Base-by-base conservation (phyloP, 2,888 invertebrate species). In the Heliconius charithonia region DNA sequence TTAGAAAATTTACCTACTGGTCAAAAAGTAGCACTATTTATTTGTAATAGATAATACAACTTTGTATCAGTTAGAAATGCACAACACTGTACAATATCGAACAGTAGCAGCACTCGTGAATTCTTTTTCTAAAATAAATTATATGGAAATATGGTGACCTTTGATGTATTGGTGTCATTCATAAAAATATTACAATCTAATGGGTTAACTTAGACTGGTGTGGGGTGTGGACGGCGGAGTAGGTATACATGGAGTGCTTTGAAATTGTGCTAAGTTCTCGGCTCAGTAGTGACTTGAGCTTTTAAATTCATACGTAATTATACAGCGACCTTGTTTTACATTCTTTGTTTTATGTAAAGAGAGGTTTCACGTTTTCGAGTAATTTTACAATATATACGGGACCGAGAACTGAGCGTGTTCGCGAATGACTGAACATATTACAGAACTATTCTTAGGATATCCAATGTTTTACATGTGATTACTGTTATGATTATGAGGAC, bases 381-480 rank as follows among this genome's bases (percentile, higher is more conserved):
- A 37, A 65, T 56, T 84, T 84, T 83, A 75, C 81, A 84, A 83
- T 82, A 83, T 83, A 81, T 88, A 91, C 91, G 92, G 92, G 92
- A 92, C 80, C 90, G 84, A 90, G 93, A 92, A 92, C 88, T 86
- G 83, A 82, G 83, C 83, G 86, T 87, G 89, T 86, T 89, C 86
- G 88, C 87, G 90, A 90, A 90, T 87, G 94, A 94, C 94, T 94
- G 94, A 94, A 88, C 37, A 10, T 37, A 41, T 69, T 69, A 69
- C 89, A 92, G 90, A 88, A 88, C 90, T 86, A 80, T 82, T 82
- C 77, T 87, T 90, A 90, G 87, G 86, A 84, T 89, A 86, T 88
- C 89, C 87, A 89, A 92, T 91, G 89, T 93, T 93, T 92, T 92
- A 87, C 91, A 90, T 88, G 86, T 89, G 85, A 85, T 85, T 88